Base-by-base conservation (phyloP, 2,797 vertebrate genomes). In the Sebastes goodei region DNA sequence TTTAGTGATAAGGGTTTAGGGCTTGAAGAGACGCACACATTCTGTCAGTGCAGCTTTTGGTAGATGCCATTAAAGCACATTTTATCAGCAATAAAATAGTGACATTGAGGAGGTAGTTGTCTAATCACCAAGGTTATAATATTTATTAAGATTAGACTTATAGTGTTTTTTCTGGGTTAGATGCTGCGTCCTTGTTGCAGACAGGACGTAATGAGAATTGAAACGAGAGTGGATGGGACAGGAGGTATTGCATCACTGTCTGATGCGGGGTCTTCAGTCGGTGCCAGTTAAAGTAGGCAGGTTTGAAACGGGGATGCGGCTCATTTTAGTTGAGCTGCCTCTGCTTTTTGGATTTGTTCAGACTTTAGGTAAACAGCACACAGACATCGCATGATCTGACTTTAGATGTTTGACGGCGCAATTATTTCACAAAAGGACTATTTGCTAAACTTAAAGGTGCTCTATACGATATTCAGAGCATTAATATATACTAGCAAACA, bases 161-260 rank as follows among this genome's bases (percentile, higher is more conserved):
- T 38, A 30, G 17, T 52, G 49, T 35, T 4, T 33, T 15, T 29
- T 57, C 7, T 79, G n/a, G 52, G 77, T 82, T 79, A 70, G 35
- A 79, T 61, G 75, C 62, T 59, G 68, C 12, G 80, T 92, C 89
- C 91, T 92, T 90, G 86, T 83, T 90, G 87, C 87, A 90, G 88
- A 87, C 83, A 80, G 70, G 76, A 53, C 57, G 61, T 76, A 75
- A 78, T 88, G 83, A 91, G 88, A 85, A 83, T 80, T 85, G 88
- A 89, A 93, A 93, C 89, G 80, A 92, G 84, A 91, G 79, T 88
- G 83, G 71, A 83, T 72, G 81, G 84, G 90, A 90, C 86, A 78
- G 86, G 81, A 84, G 77, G 78, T 71, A 81, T 90, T 91, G 88
- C 91, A 87, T 94, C 91, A 92, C 74, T 60, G 82, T 78, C 86